Evolutionary conservation across 2,113 vertebrate species (phyloP), one percentile per base, ranked within the genome.

Genomic region (Perognathus longimembris): DNA sequence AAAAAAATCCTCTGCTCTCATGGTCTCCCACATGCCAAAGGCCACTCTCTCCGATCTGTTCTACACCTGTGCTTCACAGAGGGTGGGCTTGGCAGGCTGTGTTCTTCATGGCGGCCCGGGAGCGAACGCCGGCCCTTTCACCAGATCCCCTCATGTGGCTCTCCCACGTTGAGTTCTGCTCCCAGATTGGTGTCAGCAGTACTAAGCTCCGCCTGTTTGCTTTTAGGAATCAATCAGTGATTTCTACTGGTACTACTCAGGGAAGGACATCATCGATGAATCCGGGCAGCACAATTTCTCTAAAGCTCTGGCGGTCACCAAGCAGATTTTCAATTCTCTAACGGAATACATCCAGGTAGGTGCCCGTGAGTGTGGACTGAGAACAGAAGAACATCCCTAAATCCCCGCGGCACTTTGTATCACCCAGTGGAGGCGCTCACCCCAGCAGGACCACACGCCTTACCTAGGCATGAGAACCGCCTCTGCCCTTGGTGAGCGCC

Each of bases 181-280:
- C 71, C 42, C 32, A 12, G 18, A 85, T 57, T 45, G 40, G 88
- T 67, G 42, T 5, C 30, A 40, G 93, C 50, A 92, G 96, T 89
- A 74, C 57, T 59, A 89, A 96, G 3, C 0, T 21, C 28, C 75
- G 32, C 1, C 69, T 89, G 45, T 94, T 92, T 95, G 75, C 97
- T 78, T 89, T 95, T 92, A 99, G 99, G 99, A 99, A 97, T 99
- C 99, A 70, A 99, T 99, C 98, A 99, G 99, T 97, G 99, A 99
- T 96, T 99, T 99, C 97, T 99, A 99, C 96, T 99, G 99, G 99
- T 99, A 99, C 97, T 99, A 99, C 96, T 99, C 99, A 92, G 99
- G 99, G 90, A 99, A 99, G 95, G 99, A 99, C 66, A 76, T 99
- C 22, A 99, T 99, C 94, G 99, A 99, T 95, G 99, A 99, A 90